A percentile compares a stretch with the other conserved stretches of the same genome.
Conservation (phyloP, 2,888 invertebrate species). For the Petrophora chlorosata region DNA sequence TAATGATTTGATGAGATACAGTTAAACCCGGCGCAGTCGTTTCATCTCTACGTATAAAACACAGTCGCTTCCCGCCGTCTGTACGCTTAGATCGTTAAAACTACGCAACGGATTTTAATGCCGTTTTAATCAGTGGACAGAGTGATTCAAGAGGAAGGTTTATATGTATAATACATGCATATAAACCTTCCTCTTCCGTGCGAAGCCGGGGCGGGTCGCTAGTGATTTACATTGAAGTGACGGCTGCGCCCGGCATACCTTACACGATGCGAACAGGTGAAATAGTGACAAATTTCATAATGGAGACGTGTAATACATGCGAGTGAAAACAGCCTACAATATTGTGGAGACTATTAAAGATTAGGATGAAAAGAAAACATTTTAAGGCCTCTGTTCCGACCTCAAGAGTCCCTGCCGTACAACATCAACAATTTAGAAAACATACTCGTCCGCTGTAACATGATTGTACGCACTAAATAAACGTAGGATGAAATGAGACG, state of each 20-base stretch:
- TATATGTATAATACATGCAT: too few species aligned
- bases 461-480: constrained; percentile 14
- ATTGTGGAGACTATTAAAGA: background rate
- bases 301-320: background rate
- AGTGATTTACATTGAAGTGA: too few species aligned
- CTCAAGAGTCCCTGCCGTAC: background rate
- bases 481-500: constrained; percentile 24
- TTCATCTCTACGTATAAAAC: too few species aligned
- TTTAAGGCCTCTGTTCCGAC: background rate
- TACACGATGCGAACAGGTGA: too few species aligned
- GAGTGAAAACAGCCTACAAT: background rate
- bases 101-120: too few species aligned
- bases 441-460: background rate
- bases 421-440: constrained; percentile 7
- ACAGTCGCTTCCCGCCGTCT: too few species aligned
- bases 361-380: background rate
- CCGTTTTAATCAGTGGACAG: too few species aligned
- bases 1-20: background rate
- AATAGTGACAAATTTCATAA: background rate
- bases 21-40: background rate
- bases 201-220: too few species aligned
- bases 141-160: too few species aligned
- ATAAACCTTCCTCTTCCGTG: too few species aligned
- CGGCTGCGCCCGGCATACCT: too few species aligned
- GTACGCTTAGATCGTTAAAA: too few species aligned